These are phyloP conservation scores for Procavia capensis DNA, from an alignment of 2,113 vertebrate genomes.

Conservation along the genomic window DNA sequence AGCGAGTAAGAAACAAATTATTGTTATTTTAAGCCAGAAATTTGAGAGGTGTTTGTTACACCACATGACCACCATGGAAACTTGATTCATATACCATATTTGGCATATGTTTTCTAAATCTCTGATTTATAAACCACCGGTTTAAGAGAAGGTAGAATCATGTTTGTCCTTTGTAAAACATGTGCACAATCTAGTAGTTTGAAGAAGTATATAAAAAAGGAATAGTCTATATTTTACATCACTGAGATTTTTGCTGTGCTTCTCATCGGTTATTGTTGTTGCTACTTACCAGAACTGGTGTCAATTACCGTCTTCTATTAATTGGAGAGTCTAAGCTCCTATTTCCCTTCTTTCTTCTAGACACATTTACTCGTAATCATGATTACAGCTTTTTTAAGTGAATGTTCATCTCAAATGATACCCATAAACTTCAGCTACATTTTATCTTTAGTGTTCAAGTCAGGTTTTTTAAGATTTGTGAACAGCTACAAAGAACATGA, in stretches of 20 bases:
- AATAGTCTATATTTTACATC: background rate
- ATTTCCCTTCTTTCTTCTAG: slow-evolving; percentile 21
- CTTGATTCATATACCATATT: background rate
- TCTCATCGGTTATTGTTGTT: background rate
- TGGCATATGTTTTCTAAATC: background rate
- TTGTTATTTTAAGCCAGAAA: background rate
- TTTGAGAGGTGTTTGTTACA: background rate
- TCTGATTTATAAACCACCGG: background rate
- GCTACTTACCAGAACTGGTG: background rate
- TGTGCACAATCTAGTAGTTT: background rate
- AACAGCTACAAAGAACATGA: slow-evolving; percentile 37
- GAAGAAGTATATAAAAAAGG: background rate
- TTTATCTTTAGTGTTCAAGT: slow-evolving; percentile 47
- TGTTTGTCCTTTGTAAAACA: slow-evolving; percentile 35
- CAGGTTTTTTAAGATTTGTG: slow-evolving; percentile 47
- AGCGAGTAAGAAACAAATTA: background rate
- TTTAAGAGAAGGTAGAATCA: background rate
- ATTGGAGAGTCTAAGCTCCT: background rate
- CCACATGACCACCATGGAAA: background rate
- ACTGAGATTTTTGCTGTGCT: background rate
- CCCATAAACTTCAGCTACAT: slow-evolving; percentile 53
- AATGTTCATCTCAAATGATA: slow-evolving; percentile 60
- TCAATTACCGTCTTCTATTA: background rate
- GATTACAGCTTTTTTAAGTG: slow-evolving; percentile 52
- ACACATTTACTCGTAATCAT: slow-evolving; percentile 56